Evolutionary conservation across 2,113 vertebrate genomes (phyloP).

Genomic region (Lethenteron reissneri): DNA sequence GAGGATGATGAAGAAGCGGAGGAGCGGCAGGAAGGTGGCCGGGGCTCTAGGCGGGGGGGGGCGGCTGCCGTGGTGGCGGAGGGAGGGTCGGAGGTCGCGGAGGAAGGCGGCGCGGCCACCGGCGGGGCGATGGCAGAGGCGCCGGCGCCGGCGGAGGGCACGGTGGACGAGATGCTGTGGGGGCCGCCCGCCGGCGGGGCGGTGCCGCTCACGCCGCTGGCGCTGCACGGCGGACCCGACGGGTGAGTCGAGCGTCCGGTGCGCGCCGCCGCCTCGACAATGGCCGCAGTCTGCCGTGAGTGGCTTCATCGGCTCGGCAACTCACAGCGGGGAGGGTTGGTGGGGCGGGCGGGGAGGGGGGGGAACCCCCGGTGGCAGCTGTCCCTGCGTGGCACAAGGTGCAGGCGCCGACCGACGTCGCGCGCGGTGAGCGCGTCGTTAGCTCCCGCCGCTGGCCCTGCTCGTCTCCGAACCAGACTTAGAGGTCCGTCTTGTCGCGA

Average conservation of each 20-base stretch:
- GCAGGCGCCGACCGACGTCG: neutral
- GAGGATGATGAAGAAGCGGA: neutral
- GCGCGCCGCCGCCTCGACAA: constrained; percentile 7
- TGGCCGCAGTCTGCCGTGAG: constrained; percentile 9
- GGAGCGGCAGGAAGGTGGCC: too few species aligned
- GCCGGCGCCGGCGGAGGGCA: constrained; percentile 11
- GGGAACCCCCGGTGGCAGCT: constrained; percentile 19
- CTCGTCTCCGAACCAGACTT: too few species aligned
- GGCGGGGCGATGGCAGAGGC: constrained; percentile 10
- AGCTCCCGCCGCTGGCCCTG: too few species aligned
- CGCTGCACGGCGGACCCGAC: constrained; percentile 15
- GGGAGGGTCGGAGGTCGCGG: constrained; percentile 17
- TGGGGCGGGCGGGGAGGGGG: neutral
- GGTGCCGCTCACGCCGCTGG: constrained; percentile 30
- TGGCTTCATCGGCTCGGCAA: constrained; percentile 11
- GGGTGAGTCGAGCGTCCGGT: constrained; percentile 20
- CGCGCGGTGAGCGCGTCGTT: neutral
- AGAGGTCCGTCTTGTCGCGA: too few species aligned
- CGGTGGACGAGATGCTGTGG: constrained; percentile 28
- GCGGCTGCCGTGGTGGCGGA: constrained; percentile 11
- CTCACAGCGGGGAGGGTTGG: constrained; percentile 15
- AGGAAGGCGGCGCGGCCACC: neutral
- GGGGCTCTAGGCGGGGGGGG: too few species aligned
- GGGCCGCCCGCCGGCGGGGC: constrained; percentile 37
- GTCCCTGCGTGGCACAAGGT: neutral